Evolutionary conservation across 1,140 invertebrate genomes (phyloP).

Genomic region (Zeugodacus cucurbitae): DNA sequence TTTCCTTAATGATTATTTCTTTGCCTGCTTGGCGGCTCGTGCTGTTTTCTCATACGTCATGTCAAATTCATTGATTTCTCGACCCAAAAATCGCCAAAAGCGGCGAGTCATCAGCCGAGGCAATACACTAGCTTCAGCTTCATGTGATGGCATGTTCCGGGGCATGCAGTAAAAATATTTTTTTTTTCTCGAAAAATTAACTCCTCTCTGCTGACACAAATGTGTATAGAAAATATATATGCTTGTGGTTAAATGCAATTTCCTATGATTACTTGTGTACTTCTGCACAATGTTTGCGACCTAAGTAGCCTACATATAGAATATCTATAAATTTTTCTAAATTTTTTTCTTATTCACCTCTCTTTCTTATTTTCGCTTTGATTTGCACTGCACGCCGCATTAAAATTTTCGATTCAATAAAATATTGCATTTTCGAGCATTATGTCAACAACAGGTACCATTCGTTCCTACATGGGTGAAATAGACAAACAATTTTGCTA

Average conservation of each 20-base stretch:
- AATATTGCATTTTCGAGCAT: not conserved
- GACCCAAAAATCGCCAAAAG: slow-evolving; percentile 9
- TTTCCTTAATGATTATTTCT: slow-evolving; percentile 59
- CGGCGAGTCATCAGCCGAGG: not conserved
- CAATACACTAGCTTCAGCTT: not conserved
- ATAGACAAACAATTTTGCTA: not conserved
- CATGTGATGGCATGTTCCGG: too few relatives aligned
- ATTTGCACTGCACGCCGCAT: not conserved
- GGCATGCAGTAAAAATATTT: not conserved
- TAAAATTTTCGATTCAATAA: slow-evolving; percentile 22
- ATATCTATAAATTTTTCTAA: not conserved
- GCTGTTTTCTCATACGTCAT: slow-evolving; percentile 54
- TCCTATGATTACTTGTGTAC: not conserved
- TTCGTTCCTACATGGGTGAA: too few relatives aligned
- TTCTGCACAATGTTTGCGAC: not conserved
- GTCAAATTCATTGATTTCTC: slow-evolving; percentile 34
- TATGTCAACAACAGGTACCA: not conserved
- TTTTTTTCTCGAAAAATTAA: not conserved
- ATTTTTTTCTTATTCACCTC: not conserved
- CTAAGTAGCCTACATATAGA: not conserved
- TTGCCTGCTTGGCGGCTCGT: not conserved
- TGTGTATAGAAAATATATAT: not conserved
- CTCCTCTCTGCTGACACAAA: not conserved
- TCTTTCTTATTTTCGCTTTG: not conserved
- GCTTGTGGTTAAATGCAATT: not conserved